A percentile compares a stretch with the other conserved stretches of the same genome.
Conservation (phyloP, 2,888 invertebrate genomes). For the Lagria hirta region DNA sequence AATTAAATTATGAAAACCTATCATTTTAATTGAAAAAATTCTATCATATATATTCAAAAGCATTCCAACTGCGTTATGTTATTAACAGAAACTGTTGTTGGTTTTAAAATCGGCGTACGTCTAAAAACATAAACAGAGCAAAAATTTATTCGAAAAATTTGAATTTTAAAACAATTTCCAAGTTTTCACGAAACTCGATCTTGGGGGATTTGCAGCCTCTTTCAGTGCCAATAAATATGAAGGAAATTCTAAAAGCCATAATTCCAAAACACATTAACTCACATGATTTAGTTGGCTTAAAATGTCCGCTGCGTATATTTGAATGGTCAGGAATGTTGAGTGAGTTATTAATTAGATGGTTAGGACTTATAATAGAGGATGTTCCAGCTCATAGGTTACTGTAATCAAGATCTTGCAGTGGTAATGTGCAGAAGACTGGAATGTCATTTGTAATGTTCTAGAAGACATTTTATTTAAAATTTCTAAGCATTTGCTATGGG, state of each 20-base stretch:
- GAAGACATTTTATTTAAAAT: slow-evolving; percentile 18
- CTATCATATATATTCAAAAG: no score
- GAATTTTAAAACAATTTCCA: slow-evolving; percentile 25
- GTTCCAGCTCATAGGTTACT: slow-evolving; percentile 15
- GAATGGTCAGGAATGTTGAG: no score
- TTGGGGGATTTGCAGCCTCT: slow-evolving; percentile 22
- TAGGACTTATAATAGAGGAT: slow-evolving; percentile 17
- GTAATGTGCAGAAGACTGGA: slow-evolving; percentile 6
- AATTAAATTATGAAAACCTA: slow-evolving; percentile 1
- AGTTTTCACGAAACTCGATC: slow-evolving; percentile 23
- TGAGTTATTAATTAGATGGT: slow-evolving; percentile 18
- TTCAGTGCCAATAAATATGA: slow-evolving; percentile 22
- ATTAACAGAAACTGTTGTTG: slow-evolving; percentile 10
- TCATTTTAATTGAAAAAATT: slow-evolving; percentile 4
- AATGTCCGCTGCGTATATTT: no score
- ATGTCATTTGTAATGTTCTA: slow-evolving; percentile 8
- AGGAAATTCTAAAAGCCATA: slow-evolving; percentile 14
- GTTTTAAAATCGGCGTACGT: slow-evolving; percentile 10
- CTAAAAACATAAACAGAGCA: slow-evolving; percentile 19
- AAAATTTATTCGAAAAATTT: slow-evolving; percentile 23
- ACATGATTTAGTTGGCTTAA: no score
- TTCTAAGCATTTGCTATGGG: slow-evolving; percentile 16
- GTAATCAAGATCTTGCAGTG: slow-evolving; percentile 17
- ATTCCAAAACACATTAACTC: no score
- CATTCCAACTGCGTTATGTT: no score